These are phyloP conservation scores for Lithosia quadra DNA, from an alignment of 2,888 invertebrate genomes.

Conservation along the genomic window DNA sequence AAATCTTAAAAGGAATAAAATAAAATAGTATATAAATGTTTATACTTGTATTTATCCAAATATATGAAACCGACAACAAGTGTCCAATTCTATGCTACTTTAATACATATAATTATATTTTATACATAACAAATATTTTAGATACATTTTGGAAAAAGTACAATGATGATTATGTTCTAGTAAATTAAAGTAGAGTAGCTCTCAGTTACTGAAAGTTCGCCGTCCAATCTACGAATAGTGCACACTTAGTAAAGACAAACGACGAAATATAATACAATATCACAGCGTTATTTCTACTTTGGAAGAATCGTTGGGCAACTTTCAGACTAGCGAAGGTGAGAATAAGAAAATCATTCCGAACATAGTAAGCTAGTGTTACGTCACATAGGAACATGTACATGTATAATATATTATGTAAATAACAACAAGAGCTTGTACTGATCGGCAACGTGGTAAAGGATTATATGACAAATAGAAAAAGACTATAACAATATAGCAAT, in stretches of 20 bases:
- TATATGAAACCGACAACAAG: slow-evolving; percentile 39
- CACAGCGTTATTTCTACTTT: slow-evolving; percentile 50
- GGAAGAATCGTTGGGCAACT: slow-evolving; percentile 50
- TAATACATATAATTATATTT: slow-evolving; percentile 21
- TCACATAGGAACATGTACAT: neutral
- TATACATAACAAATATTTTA: slow-evolving; percentile 30
- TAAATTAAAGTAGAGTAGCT: slow-evolving; percentile 17
- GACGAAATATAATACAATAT: slow-evolving; percentile 41
- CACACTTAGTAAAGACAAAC: slow-evolving; percentile 30
- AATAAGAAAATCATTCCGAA: neutral
- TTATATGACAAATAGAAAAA: too few relatives aligned
- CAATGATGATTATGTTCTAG: neutral
- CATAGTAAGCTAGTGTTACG: neutral
- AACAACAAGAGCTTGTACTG: neutral
- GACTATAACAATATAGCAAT: too few relatives aligned
- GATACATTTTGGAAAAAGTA: slow-evolving; percentile 6
- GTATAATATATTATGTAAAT: neutral
- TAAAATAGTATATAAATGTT: neutral
- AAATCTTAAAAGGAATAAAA: neutral
- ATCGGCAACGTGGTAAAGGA: neutral
- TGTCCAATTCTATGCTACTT: slow-evolving; percentile 34
- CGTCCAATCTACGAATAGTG: slow-evolving; percentile 14
- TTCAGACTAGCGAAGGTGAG: slow-evolving; percentile 46
- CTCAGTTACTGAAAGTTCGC: slow-evolving; percentile 33
- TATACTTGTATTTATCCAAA: slow-evolving; percentile 23